phyloP scores from a whole-genome alignment of 1,140 invertebrate genomes.

The Drosophila kohkoa region DNA sequence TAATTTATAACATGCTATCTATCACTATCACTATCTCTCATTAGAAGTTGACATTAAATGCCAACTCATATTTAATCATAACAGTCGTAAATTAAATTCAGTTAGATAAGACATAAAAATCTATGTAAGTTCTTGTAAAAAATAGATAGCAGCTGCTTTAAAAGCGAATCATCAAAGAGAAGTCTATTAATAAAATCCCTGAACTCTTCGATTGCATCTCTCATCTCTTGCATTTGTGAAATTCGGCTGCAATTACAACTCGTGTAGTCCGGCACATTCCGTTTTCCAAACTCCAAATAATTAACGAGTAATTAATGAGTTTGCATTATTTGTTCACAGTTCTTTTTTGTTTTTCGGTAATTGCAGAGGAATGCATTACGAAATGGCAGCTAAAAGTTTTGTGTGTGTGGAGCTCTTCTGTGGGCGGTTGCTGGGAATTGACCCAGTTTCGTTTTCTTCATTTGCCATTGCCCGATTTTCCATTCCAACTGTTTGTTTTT shows the following conservation, averaged over 20 bases:
- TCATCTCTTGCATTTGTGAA: neutral
- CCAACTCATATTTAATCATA: too few relatives aligned
- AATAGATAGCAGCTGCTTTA: too few relatives aligned
- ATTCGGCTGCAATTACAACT: neutral
- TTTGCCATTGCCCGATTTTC: slow-evolving; percentile 58
- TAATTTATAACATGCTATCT: too few relatives aligned
- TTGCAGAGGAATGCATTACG: slow-evolving; percentile 29
- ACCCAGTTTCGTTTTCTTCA: slow-evolving; percentile 58
- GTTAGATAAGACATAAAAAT: too few relatives aligned
- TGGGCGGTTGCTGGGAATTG: slow-evolving; percentile 48
- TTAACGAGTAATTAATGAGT: slow-evolving; percentile 12
- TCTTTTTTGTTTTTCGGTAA: slow-evolving; percentile 1
- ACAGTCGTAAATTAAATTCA: too few relatives aligned
- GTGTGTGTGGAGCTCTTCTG: neutral
- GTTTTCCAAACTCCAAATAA: neutral
- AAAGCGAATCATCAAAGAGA: too few relatives aligned
- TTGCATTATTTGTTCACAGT: slow-evolving; percentile 19
- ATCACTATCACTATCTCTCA: too few relatives aligned
- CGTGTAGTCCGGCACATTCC: neutral
- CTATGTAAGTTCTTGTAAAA: too few relatives aligned
- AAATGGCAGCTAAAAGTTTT: slow-evolving; percentile 17
- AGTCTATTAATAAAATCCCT: too few relatives aligned
- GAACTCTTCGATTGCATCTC: neutral
- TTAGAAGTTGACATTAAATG: too few relatives aligned
- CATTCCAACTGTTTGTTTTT: slow-evolving; percentile 45